Evolutionary conservation across 2,113 vertebrate genomes (phyloP).

Genomic region (Chionodraco myersi): DNA sequence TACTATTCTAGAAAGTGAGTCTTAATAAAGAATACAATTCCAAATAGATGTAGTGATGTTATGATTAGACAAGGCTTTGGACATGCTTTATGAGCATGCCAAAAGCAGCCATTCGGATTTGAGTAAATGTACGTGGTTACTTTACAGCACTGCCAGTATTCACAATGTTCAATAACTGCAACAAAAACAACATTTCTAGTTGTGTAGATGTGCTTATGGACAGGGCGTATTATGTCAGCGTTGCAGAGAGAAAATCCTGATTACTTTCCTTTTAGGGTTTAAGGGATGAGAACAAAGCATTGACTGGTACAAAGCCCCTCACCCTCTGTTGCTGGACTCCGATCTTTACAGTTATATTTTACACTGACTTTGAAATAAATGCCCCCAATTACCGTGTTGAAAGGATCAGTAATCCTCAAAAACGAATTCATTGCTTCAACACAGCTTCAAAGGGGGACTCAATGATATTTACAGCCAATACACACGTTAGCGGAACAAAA

Average conservation of each 20-base stretch:
- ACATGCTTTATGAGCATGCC: no score
- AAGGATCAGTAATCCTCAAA: background rate
- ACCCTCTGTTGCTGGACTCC: background rate
- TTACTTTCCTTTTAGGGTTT: background rate
- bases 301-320: background rate
- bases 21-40: no score
- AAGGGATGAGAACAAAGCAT: background rate
- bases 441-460: background rate
- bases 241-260: background rate
- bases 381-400: background rate
- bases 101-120: no score
- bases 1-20: no score
- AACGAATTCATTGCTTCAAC: background rate
- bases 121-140: no score
- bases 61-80: no score
- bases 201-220: background rate
- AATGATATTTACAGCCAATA: background rate
- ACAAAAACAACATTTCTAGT: background rate
- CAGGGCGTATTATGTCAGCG: background rate
- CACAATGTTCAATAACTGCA: background rate
- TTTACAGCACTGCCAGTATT: background rate
- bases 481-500: background rate
- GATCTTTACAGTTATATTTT: background rate
- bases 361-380: constrained; percentile 11
- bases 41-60: no score